Base-by-base conservation (phyloP, 2,113 vertebrate genomes). In the Dasyornis broadbenti region DNA sequence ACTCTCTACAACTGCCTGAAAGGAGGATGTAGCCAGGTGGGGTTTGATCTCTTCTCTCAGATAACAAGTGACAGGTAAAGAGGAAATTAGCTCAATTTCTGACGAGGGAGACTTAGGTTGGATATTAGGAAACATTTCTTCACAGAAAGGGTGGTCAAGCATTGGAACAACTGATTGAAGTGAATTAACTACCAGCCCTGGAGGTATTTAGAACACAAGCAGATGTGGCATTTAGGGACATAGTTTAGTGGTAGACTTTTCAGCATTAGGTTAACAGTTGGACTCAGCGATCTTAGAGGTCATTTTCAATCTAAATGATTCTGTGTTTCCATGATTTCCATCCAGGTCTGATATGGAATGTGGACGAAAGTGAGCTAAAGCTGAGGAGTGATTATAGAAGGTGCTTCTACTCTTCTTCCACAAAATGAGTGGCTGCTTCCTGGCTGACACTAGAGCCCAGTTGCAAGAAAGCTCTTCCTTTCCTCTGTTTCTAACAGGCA, bases 321-420 rank as follows among this genome's bases (percentile, higher is more conserved):
- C 12, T 49, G 14, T 69, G 45, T 37, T 52, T 57, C 8, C 33
- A 11, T 45, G 24, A 33, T 47, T 84, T 7, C 6, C 24, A 40
- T 9, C 15, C 1, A 1, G 61, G 11, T 78, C 47, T 65, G 13
- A 15, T 40, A 56, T 0, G 3, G 12, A 78, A 4, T 53, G n/a
- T 6, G 20, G 28, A 61, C 45, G 14, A 69, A 86, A 69, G 13
- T 33, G 56, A 84, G 18, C 16, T 78, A 52, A 1, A 3, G 15
- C 16, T 59, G 33, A 63, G 12, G 4, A 56, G 17, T 31, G 13
- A 33, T 49, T 89, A 59, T 20, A 70, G 28, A 63, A 89, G 45
- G 10, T 45, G 9, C 13, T 80, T 77, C 35, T 15, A 73, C 8
- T 4, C 10, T 81, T 56, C 23, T 86, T 39, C 40, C 15, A 61